Percentiles rank a stretch among this genome's conserved stretches.
These are phyloP conservation scores for Pasiphila rectangulata DNA, from an alignment of 2,888 invertebrate genomes.

Conservation along the genomic window DNA sequence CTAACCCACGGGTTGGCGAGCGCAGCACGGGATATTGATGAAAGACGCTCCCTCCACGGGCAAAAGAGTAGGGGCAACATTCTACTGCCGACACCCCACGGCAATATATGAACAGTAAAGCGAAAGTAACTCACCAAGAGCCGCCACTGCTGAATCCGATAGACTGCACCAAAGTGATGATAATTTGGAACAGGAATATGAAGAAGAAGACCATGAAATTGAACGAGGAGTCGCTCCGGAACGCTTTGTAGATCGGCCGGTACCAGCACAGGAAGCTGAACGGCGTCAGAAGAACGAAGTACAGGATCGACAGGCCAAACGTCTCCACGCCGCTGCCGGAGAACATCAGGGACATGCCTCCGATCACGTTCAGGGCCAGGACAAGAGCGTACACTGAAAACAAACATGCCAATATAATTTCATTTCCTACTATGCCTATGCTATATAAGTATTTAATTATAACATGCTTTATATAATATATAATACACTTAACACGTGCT, in stretches of 20 bases:
- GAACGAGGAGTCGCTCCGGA: constrained; percentile 99
- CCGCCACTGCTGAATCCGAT: constrained; percentile 92
- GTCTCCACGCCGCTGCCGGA: constrained; percentile 82
- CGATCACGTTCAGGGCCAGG: constrained; percentile 91
- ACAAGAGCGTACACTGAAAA: constrained; percentile 93
- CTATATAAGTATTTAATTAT: no score
- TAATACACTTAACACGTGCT: no score
- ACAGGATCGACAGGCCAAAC: constrained; percentile 94
- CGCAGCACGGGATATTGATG: no score
- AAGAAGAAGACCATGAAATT: constrained; percentile 99
- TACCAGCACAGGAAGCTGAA: constrained; percentile 99
- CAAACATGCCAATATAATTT: no score
- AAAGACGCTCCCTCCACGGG: no score
- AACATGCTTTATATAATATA: no score
- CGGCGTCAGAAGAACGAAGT: constrained; percentile 94
- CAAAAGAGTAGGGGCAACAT: no score
- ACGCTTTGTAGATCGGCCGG: constrained; percentile 99
- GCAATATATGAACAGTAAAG: no score
- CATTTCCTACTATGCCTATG: no score
- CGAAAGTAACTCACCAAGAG: constrained; percentile 90
- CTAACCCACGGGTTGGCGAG: no score
- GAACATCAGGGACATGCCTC: constrained; percentile 89
- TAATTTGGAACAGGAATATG: constrained; percentile 97
- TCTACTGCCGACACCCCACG: no score
- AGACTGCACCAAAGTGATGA: constrained; percentile 92